These are phyloP conservation scores for Leptosomus discolor DNA, from an alignment of 2,113 vertebrate genomes.

Conservation along the genomic window DNA sequence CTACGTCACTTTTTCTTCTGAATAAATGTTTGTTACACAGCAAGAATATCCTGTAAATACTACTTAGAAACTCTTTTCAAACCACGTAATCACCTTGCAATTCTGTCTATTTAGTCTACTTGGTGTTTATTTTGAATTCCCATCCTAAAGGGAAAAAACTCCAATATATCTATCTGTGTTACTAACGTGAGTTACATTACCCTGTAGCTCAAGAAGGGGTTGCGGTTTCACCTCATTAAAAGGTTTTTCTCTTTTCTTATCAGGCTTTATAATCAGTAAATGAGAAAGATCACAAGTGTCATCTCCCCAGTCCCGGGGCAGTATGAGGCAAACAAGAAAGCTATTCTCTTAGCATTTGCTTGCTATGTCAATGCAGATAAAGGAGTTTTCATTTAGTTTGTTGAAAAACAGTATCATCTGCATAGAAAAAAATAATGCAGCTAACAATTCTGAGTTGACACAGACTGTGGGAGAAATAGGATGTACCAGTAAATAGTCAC, in stretches of 20 bases:
- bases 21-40: not conserved
- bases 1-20: not conserved
- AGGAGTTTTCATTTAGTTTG: slow-evolving; percentile 51
- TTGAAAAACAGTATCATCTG: slow-evolving; percentile 3
- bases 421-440: not conserved
- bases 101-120: not conserved
- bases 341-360: slow-evolving; percentile 38
- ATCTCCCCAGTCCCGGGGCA: slow-evolving; percentile 28
- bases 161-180: not conserved
- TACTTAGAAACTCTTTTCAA: not conserved
- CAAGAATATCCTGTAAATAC: not conserved
- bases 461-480: not conserved
- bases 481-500: not conserved
- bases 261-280: slow-evolving; percentile 76
- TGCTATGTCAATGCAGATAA: slow-evolving; percentile 61
- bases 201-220: slow-evolving; percentile 9
- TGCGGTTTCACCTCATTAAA: slow-evolving; percentile 53
- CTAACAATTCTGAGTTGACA: not conserved
- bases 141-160: not conserved
- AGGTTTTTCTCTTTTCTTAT: slow-evolving; percentile 65
- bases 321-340: slow-evolving; percentile 47
- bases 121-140: not conserved
- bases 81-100: not conserved
- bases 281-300: slow-evolving; percentile 66
- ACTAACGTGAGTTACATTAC: not conserved